Base-by-base conservation (phyloP, 2,888 invertebrate genomes). In the Andrena camellia region DNA sequence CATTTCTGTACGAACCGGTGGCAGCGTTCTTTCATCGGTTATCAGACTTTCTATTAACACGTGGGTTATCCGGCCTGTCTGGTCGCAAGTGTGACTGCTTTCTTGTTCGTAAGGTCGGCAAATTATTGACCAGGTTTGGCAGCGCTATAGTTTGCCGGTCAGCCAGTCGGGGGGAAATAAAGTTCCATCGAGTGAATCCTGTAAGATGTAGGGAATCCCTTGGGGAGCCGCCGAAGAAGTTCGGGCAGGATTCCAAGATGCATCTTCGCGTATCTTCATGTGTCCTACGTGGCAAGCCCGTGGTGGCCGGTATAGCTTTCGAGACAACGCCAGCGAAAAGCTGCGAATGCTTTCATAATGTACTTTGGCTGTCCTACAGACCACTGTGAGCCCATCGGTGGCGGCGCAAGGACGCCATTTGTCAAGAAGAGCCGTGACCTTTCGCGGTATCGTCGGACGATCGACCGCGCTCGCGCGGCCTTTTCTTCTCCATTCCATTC, bases 371-470 rank as follows among this genome's bases (percentile, higher is more conserved):
- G 57, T 73, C 60, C 52, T 60, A 20, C 60, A 64, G 68, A 68
- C 64, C 71, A 33, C 20, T 31, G 7, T 17, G 57, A 73, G 80
- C 66, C 62, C 60, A 66, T 74, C 70, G 66, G 52, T 57, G 78
- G 26, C 42, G 54, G 60, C 31, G 35, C 83, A 70, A 84, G 81
- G 77, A 64, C 74, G 80, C 78, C 84, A 78, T 85, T 85, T 85
- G 84, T 85, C 81, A 81, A 72, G 81, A 33, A 80, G 74, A 78
- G 70, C 81, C 84, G 73, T 85, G 85, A 85, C 84, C 85, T 85
- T 85, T 84, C 73, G 69, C 33, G 52, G 68, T 73, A 70, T 67
- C 84, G 59, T 57, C 72, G 59, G 33, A 63, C 70, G 57, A 76
- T 84, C 74, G 76, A 69, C 33, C 59, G n/a, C 42, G 26, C 64